Percentiles rank a stretch among this genome's conserved stretches.
Conservation (phyloP, 2,113 vertebrate species). For the Tragelaphus imberbis region DNA sequence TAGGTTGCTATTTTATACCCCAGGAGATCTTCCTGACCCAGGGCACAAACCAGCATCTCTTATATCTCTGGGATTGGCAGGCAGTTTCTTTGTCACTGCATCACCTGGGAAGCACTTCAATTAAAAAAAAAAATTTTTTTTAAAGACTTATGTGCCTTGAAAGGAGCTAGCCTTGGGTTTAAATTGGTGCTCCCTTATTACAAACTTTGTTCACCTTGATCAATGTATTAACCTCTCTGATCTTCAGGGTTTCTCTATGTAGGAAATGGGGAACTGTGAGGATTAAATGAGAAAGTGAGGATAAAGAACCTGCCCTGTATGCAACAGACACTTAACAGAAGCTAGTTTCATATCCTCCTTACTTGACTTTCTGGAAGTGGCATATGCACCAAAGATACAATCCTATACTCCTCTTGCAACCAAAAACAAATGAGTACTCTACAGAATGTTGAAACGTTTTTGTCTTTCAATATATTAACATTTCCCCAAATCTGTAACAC, state of each 20-base stretch:
- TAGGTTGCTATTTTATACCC: background rate
- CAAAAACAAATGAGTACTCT: background rate
- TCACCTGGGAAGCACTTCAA: background rate
- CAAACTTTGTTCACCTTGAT: background rate
- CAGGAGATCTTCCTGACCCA: background rate
- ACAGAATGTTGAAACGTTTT: background rate
- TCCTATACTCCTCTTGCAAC: background rate
- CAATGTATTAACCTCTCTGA: background rate
- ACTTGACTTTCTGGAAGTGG: background rate
- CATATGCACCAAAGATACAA: background rate
- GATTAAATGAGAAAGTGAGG: background rate
- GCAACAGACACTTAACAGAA: background rate
- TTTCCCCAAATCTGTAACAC: background rate
- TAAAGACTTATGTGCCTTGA: fast-evolving
- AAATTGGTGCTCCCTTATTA: background rate
- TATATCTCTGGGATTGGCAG: background rate
- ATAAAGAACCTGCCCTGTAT: background rate
- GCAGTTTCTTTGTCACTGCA: background rate
- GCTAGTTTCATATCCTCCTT: background rate
- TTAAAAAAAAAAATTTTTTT: background rate
- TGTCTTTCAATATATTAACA: background rate
- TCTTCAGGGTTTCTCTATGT: background rate
- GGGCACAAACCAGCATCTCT: background rate
- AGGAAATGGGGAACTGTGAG: background rate
- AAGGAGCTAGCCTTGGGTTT: background rate